Conservation (phyloP, 2,797 vertebrate genomes). For the Poeciliopsis gracilis region DNA sequence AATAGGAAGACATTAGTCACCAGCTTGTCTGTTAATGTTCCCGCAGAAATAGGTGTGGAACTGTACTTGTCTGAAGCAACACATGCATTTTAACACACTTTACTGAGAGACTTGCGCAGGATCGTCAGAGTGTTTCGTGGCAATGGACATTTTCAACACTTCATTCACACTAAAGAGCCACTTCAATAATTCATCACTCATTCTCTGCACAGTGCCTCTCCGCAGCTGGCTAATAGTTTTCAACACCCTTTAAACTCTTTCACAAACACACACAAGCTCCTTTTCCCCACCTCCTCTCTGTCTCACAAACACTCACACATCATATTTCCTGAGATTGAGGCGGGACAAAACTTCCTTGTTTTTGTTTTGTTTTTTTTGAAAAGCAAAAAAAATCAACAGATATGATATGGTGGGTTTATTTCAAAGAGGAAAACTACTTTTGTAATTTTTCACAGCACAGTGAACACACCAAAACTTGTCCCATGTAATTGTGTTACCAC, state of each 20-base stretch:
- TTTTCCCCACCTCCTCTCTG: constrained; percentile 7
- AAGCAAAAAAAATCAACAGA: constrained; percentile 3
- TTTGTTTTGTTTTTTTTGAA: no score
- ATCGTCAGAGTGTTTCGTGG: constrained; percentile 61
- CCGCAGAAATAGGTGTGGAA: constrained; percentile 27
- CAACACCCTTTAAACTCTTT: constrained; percentile 79
- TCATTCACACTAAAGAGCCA: constrained; percentile 81
- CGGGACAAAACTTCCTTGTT: constrained; percentile 26
- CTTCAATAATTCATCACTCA: constrained; percentile 84
- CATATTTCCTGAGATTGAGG: constrained; percentile 21
- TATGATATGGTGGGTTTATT: constrained; percentile 22
- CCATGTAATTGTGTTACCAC: constrained; percentile 43
- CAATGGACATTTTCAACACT: constrained; percentile 80
- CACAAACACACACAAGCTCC: constrained; percentile 37
- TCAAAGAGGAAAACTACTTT: constrained; percentile 52
- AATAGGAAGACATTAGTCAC: constrained; percentile 15
- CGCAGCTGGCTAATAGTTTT: constrained; percentile 79
- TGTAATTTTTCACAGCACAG: constrained; percentile 35
- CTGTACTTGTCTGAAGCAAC: constrained; percentile 36
- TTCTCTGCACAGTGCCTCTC: constrained; percentile 68
- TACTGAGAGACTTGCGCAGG: constrained; percentile 45
- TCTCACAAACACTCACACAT: constrained; percentile 9
- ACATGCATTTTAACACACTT: constrained; percentile 45
- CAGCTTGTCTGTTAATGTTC: constrained; percentile 38
- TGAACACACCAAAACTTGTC: constrained; percentile 52